Evolutionary conservation across 2,888 invertebrate species (phyloP).

Genomic region (Labia minor): DNA sequence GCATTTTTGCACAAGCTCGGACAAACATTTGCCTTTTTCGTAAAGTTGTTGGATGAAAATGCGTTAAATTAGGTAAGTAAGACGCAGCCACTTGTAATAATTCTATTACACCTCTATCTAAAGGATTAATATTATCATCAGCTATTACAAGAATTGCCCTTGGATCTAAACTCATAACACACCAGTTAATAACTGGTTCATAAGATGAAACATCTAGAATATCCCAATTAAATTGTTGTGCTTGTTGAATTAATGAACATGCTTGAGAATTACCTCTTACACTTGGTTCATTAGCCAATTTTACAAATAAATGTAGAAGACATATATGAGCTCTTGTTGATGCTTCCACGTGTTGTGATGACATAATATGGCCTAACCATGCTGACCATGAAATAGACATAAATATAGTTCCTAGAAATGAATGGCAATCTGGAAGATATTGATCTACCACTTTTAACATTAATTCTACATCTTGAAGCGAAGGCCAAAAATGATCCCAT

Average conservation of each 20-base stretch:
- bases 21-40: conserved; percentile 50
- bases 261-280: conserved; percentile 46
- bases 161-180: conserved; percentile 60
- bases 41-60: conserved; percentile 40
- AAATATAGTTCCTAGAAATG: conserved; percentile 59
- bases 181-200: conserved; percentile 61
- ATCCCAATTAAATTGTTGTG: conserved; percentile 54
- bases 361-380: conserved; percentile 44
- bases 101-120: conserved; percentile 27
- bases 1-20: conserved; percentile 47
- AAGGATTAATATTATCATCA: conserved; percentile 31
- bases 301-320: conserved; percentile 56
- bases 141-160: conserved; percentile 45
- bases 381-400: conserved; percentile 53
- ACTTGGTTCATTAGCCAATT: conserved; percentile 60
- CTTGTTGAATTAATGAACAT: conserved; percentile 44
- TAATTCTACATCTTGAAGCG: conserved; percentile 52
- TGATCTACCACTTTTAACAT: conserved; percentile 55
- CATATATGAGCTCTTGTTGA: conserved; percentile 47
- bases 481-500: conserved; percentile 61
- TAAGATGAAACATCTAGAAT: conserved; percentile 48
- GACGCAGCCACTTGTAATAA: conserved; percentile 47
- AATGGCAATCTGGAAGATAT: conserved; percentile 57
- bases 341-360: conserved; percentile 36
- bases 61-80: conserved; percentile 39